Base-by-base conservation (phyloP, 2,888 invertebrate genomes). In the Ormyrus labotus region DNA sequence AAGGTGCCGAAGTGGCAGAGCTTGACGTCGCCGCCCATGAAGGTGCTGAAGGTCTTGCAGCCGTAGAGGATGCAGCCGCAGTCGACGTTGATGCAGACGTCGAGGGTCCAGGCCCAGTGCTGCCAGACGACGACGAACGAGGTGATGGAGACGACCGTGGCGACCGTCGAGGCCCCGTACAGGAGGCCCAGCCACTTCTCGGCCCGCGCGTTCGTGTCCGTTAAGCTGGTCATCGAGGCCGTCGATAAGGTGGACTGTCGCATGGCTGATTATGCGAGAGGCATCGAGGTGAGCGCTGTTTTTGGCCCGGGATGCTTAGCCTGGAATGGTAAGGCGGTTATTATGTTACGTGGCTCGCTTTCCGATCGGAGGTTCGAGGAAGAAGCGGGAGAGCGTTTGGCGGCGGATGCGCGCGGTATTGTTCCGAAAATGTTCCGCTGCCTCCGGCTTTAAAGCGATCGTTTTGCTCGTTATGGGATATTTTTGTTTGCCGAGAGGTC, bases 31-130 rank as follows among this genome's bases (percentile, higher is more conserved):
- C 92, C 91, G 9, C 92, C 92, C 83, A 88, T 87, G 76, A 91
- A 90, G 0, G 86, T 88, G 60, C 85, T 87, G 77, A 90, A 90
- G 2, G 90, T 88, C 55, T 88, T 89, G 1, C 85, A 85, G 8
- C 90, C 88, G 78, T 91, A 91, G 5, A 92, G 85, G 77, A 92
- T 88, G 81, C 92, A 92, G 13, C 90, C 90, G 82, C 92, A 92
- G 70, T 91, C 85, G 19, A 89, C 70, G 73, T 87, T 84, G 8
- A 89, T 83, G 81, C 91, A 91, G 80, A 90, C 86, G 82, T 91
- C 87, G 73, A 91, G 84, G 5, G 89, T 90, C 84, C 86, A 83
- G 11, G 87, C 83, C 91, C 91, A 91, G 84, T 91, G 86, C 72
- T 89, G 88, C 91, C 91, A 91, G 5, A 86, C 85, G 6, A 89